Base-by-base conservation (phyloP, 2,113 vertebrate genomes). In the Stictonetta naevosa region DNA sequence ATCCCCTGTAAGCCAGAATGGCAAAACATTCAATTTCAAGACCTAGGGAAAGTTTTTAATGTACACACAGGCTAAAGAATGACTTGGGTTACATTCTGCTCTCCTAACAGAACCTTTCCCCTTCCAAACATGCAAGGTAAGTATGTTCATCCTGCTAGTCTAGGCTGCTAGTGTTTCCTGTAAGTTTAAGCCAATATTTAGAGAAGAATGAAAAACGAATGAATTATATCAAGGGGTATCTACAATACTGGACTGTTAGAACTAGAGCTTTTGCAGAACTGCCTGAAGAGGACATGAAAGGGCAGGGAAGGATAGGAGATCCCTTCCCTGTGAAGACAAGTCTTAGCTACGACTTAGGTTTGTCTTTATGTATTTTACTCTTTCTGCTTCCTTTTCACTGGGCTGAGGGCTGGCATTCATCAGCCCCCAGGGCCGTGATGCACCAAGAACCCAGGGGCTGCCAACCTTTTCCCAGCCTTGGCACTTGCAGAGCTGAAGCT, bases 341-440 rank as follows among this genome's bases (percentile, higher is more conserved):
- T 46, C 36, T 82, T 82, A 8, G 22, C 40, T 82, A 62, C 1
- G 0, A 25, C 18, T 50, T 72, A 34, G 4, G 15, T 60, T 72
- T 36, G 7, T 9, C 64, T 86, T 71, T 18, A 52, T 21, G 20
- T 6, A 2, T 82, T 77, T 58, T n/a, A 34, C 60, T n/a, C 21
- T 31, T 66, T 66, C 69, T 76, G 55, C 59, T 78, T 67, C 52
- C n/a, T 46, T 59, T 26, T 52, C 6, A 13, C 28, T 33, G 33
- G 64, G 23, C 50, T 52, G 50, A 25, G 21, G n/a, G 12, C 23
- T 16, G 46, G 18, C n/a, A 46, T 7, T 9, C 55, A 2, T 28
- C 16, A 46, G 11, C 3, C 8, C 11, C 19, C 4, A 2, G 33
- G 8, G n/a, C 10, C 16, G 50, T 3, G 26, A 6, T 6, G 29